These are phyloP conservation scores for Aspidiotus destructor DNA, from an alignment of 2,888 invertebrate species.

Conservation along the genomic window DNA sequence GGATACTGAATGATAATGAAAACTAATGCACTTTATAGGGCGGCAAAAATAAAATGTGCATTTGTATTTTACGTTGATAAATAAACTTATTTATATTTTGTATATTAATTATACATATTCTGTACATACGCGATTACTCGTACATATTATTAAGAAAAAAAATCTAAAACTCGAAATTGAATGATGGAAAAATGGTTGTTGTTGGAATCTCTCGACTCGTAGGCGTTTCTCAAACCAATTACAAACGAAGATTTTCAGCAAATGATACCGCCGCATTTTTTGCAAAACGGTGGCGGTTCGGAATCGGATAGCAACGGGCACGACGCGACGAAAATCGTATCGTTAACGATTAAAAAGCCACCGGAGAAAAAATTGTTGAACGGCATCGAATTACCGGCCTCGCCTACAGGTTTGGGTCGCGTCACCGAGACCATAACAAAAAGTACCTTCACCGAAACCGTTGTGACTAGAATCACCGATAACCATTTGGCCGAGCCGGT, in stretches of 20 bases:
- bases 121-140: no score
- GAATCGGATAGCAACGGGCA: conserved; percentile 20
- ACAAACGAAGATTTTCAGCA: conserved; percentile 91
- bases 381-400: conserved; percentile 65
- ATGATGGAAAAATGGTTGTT: background rate
- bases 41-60: no score
- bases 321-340: conserved; percentile 46
- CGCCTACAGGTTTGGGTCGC: conserved; percentile 71
- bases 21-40: conserved; percentile 19
- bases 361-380: conserved; percentile 53
- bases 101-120: no score
- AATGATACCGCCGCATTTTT: conserved; percentile 87
- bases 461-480: conserved; percentile 87
- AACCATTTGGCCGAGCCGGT: conserved; percentile 77
- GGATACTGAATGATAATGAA: background rate
- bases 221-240: conserved; percentile 54
- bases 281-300: conserved; percentile 41
- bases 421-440: conserved; percentile 93
- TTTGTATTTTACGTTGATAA: background rate
- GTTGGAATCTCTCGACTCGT: conserved; percentile 15
- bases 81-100: no score
- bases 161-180: background rate
- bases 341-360: conserved; percentile 74
- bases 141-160: background rate
- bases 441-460: conserved; percentile 90